These are phyloP conservation scores for Trochalopteron elliotii DNA, from an alignment of 2,113 vertebrate genomes.

Conservation along the genomic window DNA sequence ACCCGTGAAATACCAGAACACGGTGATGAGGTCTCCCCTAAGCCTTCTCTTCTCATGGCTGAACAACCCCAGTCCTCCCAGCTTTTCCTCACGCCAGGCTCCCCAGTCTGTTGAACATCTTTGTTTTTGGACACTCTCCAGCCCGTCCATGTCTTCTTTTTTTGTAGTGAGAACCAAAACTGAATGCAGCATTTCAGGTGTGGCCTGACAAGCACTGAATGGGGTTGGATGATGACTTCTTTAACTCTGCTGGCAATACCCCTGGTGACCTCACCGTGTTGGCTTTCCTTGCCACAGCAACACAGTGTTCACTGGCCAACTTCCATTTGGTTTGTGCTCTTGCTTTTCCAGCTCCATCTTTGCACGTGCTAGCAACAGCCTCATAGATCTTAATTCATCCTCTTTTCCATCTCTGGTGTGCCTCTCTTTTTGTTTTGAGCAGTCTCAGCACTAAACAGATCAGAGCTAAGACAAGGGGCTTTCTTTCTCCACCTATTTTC, in stretches of 20 bases:
- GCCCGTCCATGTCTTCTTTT: not conserved
- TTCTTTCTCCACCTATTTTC: not conserved
- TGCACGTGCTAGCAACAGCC: fast-evolving
- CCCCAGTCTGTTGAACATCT: fast-evolving
- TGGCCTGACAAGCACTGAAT: not conserved
- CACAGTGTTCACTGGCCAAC: not conserved
- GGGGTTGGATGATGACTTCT: not conserved
- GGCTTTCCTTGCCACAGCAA: not conserved
- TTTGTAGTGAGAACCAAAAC: not conserved
- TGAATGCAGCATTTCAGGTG: not conserved
- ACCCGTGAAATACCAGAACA: not conserved
- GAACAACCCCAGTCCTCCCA: not conserved
- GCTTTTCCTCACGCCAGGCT: not conserved
- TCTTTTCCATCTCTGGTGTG: not conserved
- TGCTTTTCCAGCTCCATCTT: not conserved
- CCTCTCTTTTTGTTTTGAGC: not conserved
- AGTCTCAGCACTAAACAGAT: fast-evolving
- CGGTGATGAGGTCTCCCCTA: not conserved
- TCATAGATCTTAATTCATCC: fast-evolving
- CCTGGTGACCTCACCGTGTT: fast-evolving
- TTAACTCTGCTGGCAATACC: not conserved
- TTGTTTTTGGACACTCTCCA: not conserved
- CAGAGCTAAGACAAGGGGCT: not conserved
- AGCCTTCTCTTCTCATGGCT: not conserved
- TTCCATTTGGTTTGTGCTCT: not conserved